Conservation (phyloP, 2,888 invertebrate genomes). For the Ochropleura leucogaster region DNA sequence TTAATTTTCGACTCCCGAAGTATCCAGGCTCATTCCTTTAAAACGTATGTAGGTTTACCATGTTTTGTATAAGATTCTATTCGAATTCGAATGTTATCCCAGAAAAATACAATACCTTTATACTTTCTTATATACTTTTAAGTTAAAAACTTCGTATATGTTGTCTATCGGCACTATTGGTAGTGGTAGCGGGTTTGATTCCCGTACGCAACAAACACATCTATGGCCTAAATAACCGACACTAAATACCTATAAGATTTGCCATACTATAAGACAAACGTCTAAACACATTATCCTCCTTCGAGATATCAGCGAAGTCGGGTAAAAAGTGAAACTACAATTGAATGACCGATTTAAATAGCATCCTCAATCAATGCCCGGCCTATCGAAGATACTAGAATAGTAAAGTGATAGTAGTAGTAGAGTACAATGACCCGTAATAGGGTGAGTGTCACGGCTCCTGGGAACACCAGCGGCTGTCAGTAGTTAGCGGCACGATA, state of each 20-base stretch:
- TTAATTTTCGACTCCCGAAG: not conserved
- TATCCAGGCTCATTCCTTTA: not conserved
- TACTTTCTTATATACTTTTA: too few relatives aligned
- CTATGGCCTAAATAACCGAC: not conserved
- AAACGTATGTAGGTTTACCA: not conserved
- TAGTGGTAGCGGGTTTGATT: not conserved
- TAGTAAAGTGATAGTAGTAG: not conserved
- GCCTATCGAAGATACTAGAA: constrained; percentile 28
- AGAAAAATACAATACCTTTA: not conserved
- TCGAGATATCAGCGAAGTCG: too few relatives aligned
- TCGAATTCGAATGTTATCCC: not conserved
- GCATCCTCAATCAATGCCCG: constrained; percentile 6
- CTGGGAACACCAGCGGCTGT: constrained; percentile 46
- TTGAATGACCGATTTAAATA: constrained; percentile 21
- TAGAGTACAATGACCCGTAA: constrained; percentile 33
- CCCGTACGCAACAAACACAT: not conserved
- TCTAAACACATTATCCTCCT: not conserved
- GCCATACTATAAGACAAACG: not conserved
- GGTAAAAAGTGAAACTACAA: too few relatives aligned
- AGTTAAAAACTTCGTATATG: not conserved
- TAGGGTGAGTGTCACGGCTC: constrained; percentile 52
- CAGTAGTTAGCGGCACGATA: not conserved
- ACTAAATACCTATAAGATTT: not conserved
- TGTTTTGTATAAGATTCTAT: not conserved
- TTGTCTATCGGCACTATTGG: not conserved